Conservation (phyloP, 1,140 invertebrate species). For the Nasonia longicornis region DNA sequence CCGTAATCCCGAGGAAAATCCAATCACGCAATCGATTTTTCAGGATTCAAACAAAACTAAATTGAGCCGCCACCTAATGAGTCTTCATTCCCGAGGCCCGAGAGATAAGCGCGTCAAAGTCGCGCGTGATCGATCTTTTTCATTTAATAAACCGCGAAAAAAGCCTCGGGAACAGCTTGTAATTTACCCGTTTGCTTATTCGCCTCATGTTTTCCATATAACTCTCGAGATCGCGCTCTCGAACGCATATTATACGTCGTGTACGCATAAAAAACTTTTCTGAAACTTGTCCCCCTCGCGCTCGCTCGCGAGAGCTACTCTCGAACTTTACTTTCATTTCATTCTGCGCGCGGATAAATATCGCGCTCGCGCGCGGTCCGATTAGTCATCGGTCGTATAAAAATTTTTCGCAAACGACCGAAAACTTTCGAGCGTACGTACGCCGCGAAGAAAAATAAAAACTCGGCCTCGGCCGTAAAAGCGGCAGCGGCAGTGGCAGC, state of each 20-base stretch:
- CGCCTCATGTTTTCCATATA: not conserved
- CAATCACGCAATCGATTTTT: not conserved
- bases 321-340: not conserved
- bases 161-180: not conserved
- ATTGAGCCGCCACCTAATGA: not conserved
- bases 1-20: not conserved
- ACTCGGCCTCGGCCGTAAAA: not conserved
- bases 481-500: too few species aligned
- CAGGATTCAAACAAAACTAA: not conserved
- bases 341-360: not conserved
- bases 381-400: not conserved
- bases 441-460: not conserved
- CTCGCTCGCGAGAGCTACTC: not conserved
- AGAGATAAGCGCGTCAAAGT: not conserved
- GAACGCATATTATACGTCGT: too few species aligned
- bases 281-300: not conserved
- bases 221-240: not conserved
- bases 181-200: not conserved
- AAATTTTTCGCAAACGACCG: not conserved
- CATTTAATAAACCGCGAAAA: not conserved
- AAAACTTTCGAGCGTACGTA: not conserved
- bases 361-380: not conserved
- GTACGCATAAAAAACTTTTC: not conserved
- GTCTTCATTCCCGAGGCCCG: not conserved
- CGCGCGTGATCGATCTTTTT: not conserved